Percentiles rank a stretch among this genome's conserved stretches.
Evolutionary conservation across 2,888 invertebrate genomes (phyloP).

Genomic region (Parnassius orleans): DNA sequence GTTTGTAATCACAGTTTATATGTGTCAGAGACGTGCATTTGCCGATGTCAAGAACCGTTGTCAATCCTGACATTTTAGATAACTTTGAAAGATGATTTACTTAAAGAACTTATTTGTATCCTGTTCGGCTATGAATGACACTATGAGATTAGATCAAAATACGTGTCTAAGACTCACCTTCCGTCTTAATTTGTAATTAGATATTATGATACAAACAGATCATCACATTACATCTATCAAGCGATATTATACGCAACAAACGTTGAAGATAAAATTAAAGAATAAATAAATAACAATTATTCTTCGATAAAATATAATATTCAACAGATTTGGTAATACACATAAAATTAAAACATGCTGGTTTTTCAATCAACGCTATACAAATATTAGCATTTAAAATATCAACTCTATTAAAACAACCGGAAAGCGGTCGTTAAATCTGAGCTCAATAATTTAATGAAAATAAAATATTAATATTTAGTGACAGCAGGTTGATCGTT

Average conservation of each 20-base stretch:
- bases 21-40: conserved; percentile 62
- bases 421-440: conserved; percentile 70
- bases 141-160: conserved; percentile 22
- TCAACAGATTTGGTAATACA: conserved; percentile 45
- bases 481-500: conserved; percentile 65
- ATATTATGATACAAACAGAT: background rate
- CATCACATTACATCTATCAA: conserved; percentile 32
- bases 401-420: conserved; percentile 54
- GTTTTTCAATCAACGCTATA: conserved; percentile 64
- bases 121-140: conserved; percentile 48
- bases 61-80: conserved; percentile 75
- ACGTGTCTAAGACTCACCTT: conserved; percentile 19
- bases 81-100: conserved; percentile 71
- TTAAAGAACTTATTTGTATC: conserved; percentile 53
- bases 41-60: conserved; percentile 71
- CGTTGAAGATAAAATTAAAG: conserved; percentile 17
- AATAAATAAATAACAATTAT: conserved; percentile 42
- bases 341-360: conserved; percentile 45
- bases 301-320: conserved; percentile 49
- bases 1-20: conserved; percentile 35
- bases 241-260: conserved; percentile 38
- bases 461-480: conserved; percentile 76
- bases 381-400: conserved; percentile 66
- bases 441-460: conserved; percentile 58
- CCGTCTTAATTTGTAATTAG: conserved; percentile 16